Evolutionary conservation across 2,888 invertebrate genomes (phyloP).

Genomic region (Meloe dianella): DNA sequence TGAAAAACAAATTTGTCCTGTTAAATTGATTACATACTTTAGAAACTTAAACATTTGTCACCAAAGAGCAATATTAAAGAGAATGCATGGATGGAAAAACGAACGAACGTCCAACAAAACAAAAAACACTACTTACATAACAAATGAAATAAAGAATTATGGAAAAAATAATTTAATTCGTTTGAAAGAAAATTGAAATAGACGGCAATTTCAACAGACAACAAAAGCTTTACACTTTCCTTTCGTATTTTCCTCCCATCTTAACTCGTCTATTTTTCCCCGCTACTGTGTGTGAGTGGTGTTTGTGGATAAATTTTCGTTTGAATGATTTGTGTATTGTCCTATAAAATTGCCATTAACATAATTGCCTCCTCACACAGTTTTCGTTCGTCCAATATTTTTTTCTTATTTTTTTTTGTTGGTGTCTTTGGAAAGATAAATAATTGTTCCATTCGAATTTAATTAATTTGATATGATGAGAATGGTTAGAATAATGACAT

Average conservation of each 20-base stretch:
- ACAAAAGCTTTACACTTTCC: neutral
- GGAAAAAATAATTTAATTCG: neutral
- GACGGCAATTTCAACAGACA: neutral
- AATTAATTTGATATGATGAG: constrained; percentile 18
- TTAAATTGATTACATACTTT: too few relatives aligned
- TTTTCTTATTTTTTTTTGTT: neutral
- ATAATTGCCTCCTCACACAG: constrained; percentile 4
- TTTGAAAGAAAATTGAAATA: neutral
- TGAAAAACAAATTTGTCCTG: too few relatives aligned
- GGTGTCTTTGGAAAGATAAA: neutral
- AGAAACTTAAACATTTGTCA: too few relatives aligned
- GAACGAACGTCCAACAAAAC: neutral
- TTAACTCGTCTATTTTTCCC: neutral
- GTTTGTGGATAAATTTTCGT: neutral
- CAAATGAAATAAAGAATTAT: constrained; percentile 9
- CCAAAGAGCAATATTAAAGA: too few relatives aligned
- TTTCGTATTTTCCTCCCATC: neutral
- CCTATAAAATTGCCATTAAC: constrained; percentile 9
- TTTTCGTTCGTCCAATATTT: too few relatives aligned
- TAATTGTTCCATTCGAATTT: constrained; percentile 10
- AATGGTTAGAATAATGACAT: constrained; percentile 13
- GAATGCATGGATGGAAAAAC: too few relatives aligned
- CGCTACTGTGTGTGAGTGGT: neutral
- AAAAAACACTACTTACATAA: constrained; percentile 4
- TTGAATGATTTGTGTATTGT: constrained; percentile 8